Conservation (phyloP, 2,888 invertebrate genomes). For the Phytoseiulus persimilis region DNA sequence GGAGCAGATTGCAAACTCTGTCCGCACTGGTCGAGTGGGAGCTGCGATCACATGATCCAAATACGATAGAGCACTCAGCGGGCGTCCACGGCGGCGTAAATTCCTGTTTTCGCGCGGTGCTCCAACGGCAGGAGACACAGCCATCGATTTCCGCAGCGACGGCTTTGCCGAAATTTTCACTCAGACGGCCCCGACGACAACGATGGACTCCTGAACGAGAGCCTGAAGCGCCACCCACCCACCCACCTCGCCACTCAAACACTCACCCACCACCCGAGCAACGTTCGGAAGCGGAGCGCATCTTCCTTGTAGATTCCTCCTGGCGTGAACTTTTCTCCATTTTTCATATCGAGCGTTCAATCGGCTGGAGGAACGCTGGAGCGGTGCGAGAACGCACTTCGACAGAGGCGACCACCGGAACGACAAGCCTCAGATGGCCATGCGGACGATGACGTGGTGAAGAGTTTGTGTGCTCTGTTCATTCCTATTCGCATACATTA, state of each 20-base stretch:
- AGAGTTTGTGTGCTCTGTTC: not conserved
- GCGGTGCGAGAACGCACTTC: too few species aligned
- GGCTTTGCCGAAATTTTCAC: not conserved
- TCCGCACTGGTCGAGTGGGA: too few species aligned
- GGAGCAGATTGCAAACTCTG: too few species aligned
- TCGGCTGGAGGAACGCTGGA: not conserved
- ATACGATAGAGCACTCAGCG: too few species aligned
- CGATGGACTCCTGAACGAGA: not conserved
- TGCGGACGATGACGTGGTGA: not conserved
- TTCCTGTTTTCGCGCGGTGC: not conserved
- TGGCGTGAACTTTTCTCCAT: not conserved
- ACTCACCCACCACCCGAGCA: not conserved
- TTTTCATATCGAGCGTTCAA: not conserved
- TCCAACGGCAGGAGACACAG: not conserved
- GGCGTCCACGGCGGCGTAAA: too few species aligned
- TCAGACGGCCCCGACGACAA: not conserved
- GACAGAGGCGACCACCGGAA: not conserved
- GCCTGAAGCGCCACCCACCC: not conserved
- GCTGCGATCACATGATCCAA: too few species aligned
- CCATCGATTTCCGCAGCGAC: not conserved
- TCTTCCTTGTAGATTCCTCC: not conserved
- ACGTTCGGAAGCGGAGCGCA: not conserved
- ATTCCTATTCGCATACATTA: not conserved
- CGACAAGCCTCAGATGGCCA: not conserved
- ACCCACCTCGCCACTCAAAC: not conserved